Conservation (phyloP, 30 jellyfish, hydroid and myxozoan species). For the Cassiopea andromeda region DNA sequence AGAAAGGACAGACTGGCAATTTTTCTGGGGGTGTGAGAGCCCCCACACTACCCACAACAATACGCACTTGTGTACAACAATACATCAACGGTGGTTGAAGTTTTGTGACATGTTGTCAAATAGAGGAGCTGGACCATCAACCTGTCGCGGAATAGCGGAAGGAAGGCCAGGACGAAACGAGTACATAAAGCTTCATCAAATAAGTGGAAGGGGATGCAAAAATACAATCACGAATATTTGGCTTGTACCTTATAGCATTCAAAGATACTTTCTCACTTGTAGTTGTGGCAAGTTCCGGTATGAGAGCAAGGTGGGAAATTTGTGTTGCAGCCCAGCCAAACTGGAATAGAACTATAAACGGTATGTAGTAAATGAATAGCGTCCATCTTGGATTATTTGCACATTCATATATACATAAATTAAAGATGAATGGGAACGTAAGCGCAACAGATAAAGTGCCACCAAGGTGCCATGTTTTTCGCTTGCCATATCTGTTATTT, state of each 20-base stretch:
- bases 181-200: background rate
- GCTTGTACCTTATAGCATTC: slow-evolving; percentile 83
- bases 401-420: slow-evolving; percentile 72
- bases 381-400: slow-evolving; percentile 76
- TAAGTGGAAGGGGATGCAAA: background rate
- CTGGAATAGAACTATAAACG: slow-evolving; percentile 86
- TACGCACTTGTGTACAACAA: too few relatives aligned
- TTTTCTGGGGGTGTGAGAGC: too few relatives aligned
- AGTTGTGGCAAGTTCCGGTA: slow-evolving; percentile 84
- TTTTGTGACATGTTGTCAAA: too few relatives aligned
- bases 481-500: slow-evolving; percentile 73
- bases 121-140: too few relatives aligned
- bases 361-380: slow-evolving; percentile 78
- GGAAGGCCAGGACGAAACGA: background rate
- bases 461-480: slow-evolving; percentile 90
- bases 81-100: too few relatives aligned
- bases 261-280: slow-evolving; percentile 77
- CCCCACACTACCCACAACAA: too few relatives aligned
- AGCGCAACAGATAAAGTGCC: slow-evolving; percentile 86
- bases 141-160: background rate
- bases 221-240: background rate
- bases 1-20: too few relatives aligned
- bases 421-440: slow-evolving; percentile 86
- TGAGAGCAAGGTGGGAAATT: slow-evolving; percentile 87
- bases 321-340: slow-evolving; percentile 99